Conservation (phyloP, 2,113 vertebrate species). For the Bungarus multicinctus region DNA sequence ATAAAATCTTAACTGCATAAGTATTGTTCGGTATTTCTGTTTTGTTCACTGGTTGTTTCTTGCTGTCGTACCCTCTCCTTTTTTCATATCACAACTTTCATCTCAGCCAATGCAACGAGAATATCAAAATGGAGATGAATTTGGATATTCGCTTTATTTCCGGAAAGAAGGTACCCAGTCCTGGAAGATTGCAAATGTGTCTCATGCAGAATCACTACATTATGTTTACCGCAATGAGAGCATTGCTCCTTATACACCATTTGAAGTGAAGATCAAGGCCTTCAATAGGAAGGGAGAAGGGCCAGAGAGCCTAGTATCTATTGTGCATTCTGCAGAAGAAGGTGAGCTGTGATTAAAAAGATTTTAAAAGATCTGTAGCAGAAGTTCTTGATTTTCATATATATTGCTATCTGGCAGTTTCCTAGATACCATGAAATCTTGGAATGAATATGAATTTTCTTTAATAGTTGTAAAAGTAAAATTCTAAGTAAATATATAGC, state of each 20-base stretch:
- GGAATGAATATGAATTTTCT: not conserved
- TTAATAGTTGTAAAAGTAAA: not conserved
- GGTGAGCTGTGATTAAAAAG: conserved; percentile 67
- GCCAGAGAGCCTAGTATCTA: conserved; percentile 86
- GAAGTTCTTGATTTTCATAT: not conserved
- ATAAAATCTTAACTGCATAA: not conserved
- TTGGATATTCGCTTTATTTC: conserved; percentile 90
- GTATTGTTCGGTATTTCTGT: not conserved
- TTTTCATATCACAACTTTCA: not conserved
- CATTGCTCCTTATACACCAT: conserved; percentile 84
- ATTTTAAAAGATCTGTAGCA: not conserved
- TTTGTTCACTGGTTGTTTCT: not conserved
- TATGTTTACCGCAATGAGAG: conserved; percentile 89
- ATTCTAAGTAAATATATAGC: not conserved
- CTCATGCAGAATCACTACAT: conserved; percentile 82
- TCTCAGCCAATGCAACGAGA: conserved; percentile 83
- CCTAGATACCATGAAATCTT: not conserved
- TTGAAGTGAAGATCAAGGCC: conserved; percentile 91
- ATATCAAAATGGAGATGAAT: conserved; percentile 93
- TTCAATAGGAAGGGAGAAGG: conserved; percentile 91
- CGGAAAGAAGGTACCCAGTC: conserved; percentile 72
- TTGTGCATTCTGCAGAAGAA: conserved; percentile 92
- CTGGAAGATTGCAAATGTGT: conserved; percentile 78
- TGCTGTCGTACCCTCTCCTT: not conserved
- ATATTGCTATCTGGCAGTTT: not conserved